Base-by-base conservation (phyloP, 2,888 invertebrate species). In the Brachypalpus laphriformis region DNA sequence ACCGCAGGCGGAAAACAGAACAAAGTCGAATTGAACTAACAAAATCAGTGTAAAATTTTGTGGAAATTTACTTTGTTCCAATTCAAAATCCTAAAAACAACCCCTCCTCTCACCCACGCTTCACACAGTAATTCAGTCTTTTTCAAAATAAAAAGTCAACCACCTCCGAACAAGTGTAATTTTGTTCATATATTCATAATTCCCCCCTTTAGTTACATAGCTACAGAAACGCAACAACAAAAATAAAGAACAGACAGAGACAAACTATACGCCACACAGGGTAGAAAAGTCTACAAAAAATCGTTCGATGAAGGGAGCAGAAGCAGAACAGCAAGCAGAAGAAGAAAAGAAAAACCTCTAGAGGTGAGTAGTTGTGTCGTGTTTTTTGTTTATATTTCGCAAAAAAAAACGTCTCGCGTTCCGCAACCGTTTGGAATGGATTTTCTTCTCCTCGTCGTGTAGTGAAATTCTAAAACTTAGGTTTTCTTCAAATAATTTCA, bases 301-400 rank as follows among this genome's bases (percentile, higher is more conserved):
- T 20, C 34, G 49, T 22, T 20, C 7, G 22, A 68, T 54, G 68
- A 54, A 68, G 37, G 40, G 51, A 68, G 54, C 51, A 34, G 20
- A 20, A 47, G 47, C 47, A 47, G 47, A 20, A 20, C 20, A 16
- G 37, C 56, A 57, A 20, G 8, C 45, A 31, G 61, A 63, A 63
- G 57, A 71, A 65, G 65, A 37, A 59, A 40, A 68, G 47, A 59
- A 70, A 49, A 71, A 59, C 47, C 34, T 47, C 14, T 57, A 47
- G 57, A 59, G 59, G 71, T 71, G 22, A 59, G 71, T 59, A 70
- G 45, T 70, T 70, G 42, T 45, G 45, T 63, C 28, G 71, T 71
- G 71, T 59, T 71, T 71, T 71, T 71, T 71, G 71, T 71, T 71
- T 71, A 71, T 71, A 71, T 65, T 65, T 65, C 49, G 49, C n/a